Evolutionary conservation across 2,888 invertebrate species (phyloP), one percentile per base, ranked within the genome.

Genomic region (Elmis aenea): DNA sequence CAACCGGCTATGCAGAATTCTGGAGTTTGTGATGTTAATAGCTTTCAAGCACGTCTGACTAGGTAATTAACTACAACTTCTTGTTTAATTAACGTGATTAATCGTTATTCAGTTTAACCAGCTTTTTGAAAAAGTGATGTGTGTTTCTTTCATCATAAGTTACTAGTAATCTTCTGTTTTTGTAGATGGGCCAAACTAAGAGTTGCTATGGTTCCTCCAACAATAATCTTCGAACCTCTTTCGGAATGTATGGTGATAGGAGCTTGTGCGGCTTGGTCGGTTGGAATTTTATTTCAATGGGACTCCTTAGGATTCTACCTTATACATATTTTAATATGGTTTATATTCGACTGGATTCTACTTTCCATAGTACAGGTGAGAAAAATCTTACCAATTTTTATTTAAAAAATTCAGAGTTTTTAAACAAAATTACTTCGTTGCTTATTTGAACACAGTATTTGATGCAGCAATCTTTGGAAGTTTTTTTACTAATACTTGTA

Each of bases 1-100:
- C 85, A 92, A 61, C 96, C 97, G 5, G 97, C 96, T 11, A 77
- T 91, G 70, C 99, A 99, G 72, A 99, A 99, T 69, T 84, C 87
- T 40, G 96, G 95, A 3, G 75, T 83, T 52, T 85, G 87, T 70
- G 87, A 91, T 56, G 81, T 96, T 50, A 76, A 79, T 30, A 83
- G 80, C 56, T 87, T 96, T 69, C 91, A 93, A 67, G 82, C 85
- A 29, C 77, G 95, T 27, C 72, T 87, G 37, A 77, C 80, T 51
- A 76, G 67, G 70, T 67, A 53, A 49, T 45, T 26, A 38, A 13
- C 1, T 31, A 8, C 13, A 20, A 16, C 3, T n/a, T 12, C 5
- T 26, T 22, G 6, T 16, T 18, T 23, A 13, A 25, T 18, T 15
- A 8, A 24, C 5, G 10, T 13, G 9, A 22, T 26, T 15, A 14